Conservation (phyloP, 2,113 vertebrate genomes). For the Aix galericulata region DNA sequence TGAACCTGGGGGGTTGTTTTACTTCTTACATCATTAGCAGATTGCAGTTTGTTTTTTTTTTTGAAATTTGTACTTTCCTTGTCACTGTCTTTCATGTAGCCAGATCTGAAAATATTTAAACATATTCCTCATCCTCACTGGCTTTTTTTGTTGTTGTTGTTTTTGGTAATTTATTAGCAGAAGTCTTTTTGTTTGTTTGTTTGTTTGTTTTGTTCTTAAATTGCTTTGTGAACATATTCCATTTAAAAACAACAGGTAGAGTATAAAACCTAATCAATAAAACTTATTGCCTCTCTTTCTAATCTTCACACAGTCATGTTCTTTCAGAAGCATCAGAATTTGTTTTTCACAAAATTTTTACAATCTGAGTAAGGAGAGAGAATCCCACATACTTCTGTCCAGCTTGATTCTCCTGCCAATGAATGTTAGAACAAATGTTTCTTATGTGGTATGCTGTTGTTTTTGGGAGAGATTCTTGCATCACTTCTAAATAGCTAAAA, state of each 20-base stretch:
- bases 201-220: background rate
- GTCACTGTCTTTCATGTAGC: background rate
- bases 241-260: background rate
- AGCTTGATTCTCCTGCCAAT: background rate
- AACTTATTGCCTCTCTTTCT: background rate
- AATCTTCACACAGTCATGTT: background rate
- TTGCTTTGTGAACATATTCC: background rate
- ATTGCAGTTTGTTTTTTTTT: background rate
- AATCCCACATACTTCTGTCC: background rate
- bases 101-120: background rate
- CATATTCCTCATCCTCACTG: background rate
- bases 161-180: background rate
- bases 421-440: background rate
- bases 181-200: background rate
- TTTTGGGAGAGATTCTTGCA: background rate
- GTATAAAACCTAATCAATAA: background rate
- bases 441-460: accelerated
- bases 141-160: background rate
- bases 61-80: background rate
- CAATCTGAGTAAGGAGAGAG: background rate
- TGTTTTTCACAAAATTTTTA: background rate
- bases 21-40: background rate
- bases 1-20: background rate
- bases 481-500: background rate
- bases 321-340: background rate